Base-by-base conservation (phyloP, 2,888 invertebrate species). In the Diarsia rubi region DNA sequence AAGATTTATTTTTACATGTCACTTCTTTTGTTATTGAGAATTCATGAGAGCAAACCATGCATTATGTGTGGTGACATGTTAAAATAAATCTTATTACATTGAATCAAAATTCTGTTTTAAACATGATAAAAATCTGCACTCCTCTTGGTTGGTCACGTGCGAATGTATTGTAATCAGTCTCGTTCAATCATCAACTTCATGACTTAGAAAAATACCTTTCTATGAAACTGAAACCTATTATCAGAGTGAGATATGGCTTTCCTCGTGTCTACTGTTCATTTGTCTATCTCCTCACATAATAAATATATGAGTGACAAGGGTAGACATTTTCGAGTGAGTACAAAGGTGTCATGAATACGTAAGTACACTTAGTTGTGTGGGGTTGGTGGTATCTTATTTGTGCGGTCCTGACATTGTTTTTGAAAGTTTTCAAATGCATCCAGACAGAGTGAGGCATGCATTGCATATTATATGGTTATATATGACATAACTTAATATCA, bases 301-400 rank as follows among this genome's bases (percentile, higher is more conserved):
- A 31, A 16, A 16, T 66, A 14, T 19, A n/a, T 60, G 16, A 37
- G n/a, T 83, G 79, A 79, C 59, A 66, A 70, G 81, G 81, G 79
- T 83, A 75, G 79, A 79, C 74, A 27, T 37, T 21, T 74, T 21
- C 27, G 47, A 57, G 27, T 24, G 57, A 52, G 44, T 52, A 63
- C 57, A 24, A 31, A 8, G 45, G 37, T 70, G 67, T 42, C 31
- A n/a, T 70, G 54, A 79, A 79, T 81, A 67, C 49, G 1, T 45
- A 67, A 67, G 24, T 69, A 59, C 57, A 3, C 24, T 57, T 21
- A 8, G n/a, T 3, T 60, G 12, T 27, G 57, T 69, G n/a, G n/a
- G 16, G 24, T 54, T 45, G 42, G 11, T 37, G 45, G 14, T n/a
- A 31, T 37, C 12, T n/a, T 45, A 42, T 27, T 57, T 37, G 16